Evolutionary conservation across 2,113 vertebrate species (phyloP).

Genomic region (Redunca redunca): DNA sequence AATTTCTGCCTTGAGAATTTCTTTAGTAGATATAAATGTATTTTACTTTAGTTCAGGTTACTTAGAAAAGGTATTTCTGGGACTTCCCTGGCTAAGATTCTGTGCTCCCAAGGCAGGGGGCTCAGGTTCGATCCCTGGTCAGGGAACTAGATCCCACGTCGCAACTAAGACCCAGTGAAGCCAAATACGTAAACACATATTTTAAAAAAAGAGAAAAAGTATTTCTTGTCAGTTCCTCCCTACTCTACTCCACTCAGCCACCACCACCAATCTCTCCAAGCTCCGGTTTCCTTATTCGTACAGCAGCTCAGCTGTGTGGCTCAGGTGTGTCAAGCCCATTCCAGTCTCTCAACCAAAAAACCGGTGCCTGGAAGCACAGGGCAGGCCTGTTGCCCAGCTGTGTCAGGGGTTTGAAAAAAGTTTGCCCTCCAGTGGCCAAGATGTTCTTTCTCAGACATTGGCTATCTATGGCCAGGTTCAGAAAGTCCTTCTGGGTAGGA

Average conservation of each 20-base stretch:
- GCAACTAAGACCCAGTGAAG: neutral
- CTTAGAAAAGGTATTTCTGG: neutral
- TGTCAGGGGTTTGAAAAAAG: neutral
- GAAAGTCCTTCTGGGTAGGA: neutral
- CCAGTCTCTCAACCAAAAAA: neutral
- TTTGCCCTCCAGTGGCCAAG: neutral
- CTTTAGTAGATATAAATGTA: conserved; percentile 22
- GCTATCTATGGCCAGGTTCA: neutral
- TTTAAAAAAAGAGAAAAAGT: neutral
- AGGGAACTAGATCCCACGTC: neutral
- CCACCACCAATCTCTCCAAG: neutral
- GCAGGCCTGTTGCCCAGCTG: neutral
- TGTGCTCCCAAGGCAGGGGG: neutral
- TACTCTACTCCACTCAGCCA: neutral
- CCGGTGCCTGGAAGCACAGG: neutral
- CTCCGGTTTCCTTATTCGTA: conserved; percentile 13
- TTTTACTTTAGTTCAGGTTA: conserved; percentile 41
- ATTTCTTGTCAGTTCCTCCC: neutral
- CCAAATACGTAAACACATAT: neutral
- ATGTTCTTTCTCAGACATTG: conserved; percentile 22
- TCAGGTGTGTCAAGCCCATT: neutral
- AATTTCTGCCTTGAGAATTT: conserved; percentile 25
- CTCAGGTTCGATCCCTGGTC: neutral
- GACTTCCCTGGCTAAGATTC: neutral
- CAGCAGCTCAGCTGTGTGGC: neutral